Conservation (phyloP, 2,113 vertebrate genomes). For the Oriolus oriolus region DNA sequence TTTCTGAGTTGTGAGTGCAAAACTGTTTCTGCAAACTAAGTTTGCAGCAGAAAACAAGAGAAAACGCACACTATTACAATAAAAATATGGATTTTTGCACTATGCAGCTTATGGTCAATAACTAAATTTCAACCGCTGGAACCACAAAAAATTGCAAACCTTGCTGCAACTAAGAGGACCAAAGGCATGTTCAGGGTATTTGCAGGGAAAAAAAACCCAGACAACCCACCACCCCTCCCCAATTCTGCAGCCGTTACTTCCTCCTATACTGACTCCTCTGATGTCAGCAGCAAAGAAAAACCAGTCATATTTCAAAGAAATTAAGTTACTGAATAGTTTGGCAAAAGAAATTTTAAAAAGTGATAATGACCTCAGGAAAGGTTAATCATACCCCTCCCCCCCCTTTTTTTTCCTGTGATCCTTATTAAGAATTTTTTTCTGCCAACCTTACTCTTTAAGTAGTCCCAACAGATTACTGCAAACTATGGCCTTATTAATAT, state of each 20-base stretch:
- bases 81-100: neutral
- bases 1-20: neutral
- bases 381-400: neutral
- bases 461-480: neutral
- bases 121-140: neutral
- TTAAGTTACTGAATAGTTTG: neutral
- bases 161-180: neutral
- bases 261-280: neutral
- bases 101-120: neutral
- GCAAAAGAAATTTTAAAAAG: neutral
- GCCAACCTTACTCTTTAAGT: neutral
- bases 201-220: fast-evolving
- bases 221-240: fast-evolving
- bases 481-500: neutral
- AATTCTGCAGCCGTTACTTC: neutral
- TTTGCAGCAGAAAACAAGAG: neutral
- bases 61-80: neutral
- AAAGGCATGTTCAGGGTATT: neutral
- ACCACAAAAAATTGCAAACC: neutral
- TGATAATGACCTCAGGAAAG: neutral
- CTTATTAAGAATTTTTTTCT: neutral
- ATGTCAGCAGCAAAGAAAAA: neutral
- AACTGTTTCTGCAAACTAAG: neutral
- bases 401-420: neutral
- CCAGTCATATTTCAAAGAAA: neutral